Conservation (phyloP, 2,797 vertebrate genomes). For the Jordanella pulchra region DNA sequence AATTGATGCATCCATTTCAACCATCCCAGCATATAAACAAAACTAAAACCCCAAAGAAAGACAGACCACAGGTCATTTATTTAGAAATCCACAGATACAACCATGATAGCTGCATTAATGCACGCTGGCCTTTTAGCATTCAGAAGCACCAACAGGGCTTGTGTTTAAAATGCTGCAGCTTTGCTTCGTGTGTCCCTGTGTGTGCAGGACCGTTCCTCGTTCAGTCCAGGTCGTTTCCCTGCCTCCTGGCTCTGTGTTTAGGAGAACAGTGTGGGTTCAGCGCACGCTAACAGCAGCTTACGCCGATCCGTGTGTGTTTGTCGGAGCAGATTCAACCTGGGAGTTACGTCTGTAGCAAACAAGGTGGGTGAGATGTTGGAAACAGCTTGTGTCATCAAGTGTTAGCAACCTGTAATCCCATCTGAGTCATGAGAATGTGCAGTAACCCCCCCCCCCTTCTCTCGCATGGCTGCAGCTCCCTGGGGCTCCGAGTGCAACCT, state of each 20-base stretch:
- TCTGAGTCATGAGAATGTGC: slow-evolving; percentile 63
- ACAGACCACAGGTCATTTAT: too few relatives aligned
- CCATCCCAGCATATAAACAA: background rate
- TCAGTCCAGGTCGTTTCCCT: slow-evolving; percentile 41
- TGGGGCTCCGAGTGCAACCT: slow-evolving; percentile 60
- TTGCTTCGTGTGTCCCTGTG: slow-evolving; percentile 12
- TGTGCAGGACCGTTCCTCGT: slow-evolving; percentile 19
- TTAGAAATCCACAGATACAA: too few relatives aligned
- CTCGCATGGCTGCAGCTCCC: slow-evolving; percentile 35
- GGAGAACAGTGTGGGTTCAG: slow-evolving; percentile 10
- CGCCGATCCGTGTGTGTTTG: slow-evolving; percentile 7
- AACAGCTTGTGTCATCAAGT: slow-evolving; percentile 74
- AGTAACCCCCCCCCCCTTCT: too few relatives aligned
- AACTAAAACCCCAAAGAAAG: too few relatives aligned
- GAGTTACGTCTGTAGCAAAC: slow-evolving; percentile 47
- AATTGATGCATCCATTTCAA: slow-evolving; percentile 27
- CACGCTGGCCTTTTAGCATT: slow-evolving; percentile 19
- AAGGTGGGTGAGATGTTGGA: slow-evolving; percentile 64
- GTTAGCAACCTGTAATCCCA: slow-evolving; percentile 77
- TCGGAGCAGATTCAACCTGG: slow-evolving; percentile 19
- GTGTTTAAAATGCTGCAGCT: slow-evolving; percentile 5
- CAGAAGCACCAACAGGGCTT: slow-evolving; percentile 41
- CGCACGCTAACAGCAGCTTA: slow-evolving; percentile 7
- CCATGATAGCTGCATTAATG: too few relatives aligned
- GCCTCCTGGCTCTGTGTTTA: slow-evolving; percentile 20